Base-by-base conservation (phyloP, 2,113 vertebrate genomes). In the Rhabdornis inornatus region DNA sequence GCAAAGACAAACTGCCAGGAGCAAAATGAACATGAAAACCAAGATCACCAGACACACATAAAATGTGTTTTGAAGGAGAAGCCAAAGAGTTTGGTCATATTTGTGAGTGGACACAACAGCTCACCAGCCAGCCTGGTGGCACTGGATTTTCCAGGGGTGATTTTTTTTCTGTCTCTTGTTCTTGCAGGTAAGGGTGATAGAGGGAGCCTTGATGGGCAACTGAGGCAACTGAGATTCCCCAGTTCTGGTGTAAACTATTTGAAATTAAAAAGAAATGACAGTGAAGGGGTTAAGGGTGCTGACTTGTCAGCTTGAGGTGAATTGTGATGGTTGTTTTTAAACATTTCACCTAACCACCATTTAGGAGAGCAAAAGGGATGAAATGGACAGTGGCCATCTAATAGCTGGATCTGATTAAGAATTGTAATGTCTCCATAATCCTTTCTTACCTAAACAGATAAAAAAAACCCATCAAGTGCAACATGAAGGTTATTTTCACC, bases 21-120 rank as follows among this genome's bases (percentile, higher is more conserved):
- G 87, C 56, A 94, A 92, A 57, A 89, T 66, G 83, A 97, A 81
- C 94, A 59, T 83, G 92, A 91, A 96, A 96, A 80, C 80, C 88
- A 64, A 63, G 79, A 65, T 77, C 82, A 37, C 3, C 9, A 9
- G 72, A 57, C 87, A 84, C 42, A 20, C 50, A 75, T 47, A 49
- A 53, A 83, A 90, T 49, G 50, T 56, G 22, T 61, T 90, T 89
- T 83, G 84, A 71, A 88, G 94, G 72, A 71, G 50, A 83, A 44
- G 33, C 13, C 30, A 3, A 61, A 37, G 65, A 84, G 11, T 52
- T 85, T 24, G 59, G 30, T 70, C 17, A 2, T 9, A 14, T 44
- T 78, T 33, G 42, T 30, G 65, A 82, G 65, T 40, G 42, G 64
- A 60, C 13, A 16, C 1, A 1, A 35, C 30, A 15, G 57, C n/a